Percentiles rank a stretch among this genome's conserved stretches.
Conservation (phyloP, 2,113 vertebrate species). For the Pseudonaja textilis region DNA sequence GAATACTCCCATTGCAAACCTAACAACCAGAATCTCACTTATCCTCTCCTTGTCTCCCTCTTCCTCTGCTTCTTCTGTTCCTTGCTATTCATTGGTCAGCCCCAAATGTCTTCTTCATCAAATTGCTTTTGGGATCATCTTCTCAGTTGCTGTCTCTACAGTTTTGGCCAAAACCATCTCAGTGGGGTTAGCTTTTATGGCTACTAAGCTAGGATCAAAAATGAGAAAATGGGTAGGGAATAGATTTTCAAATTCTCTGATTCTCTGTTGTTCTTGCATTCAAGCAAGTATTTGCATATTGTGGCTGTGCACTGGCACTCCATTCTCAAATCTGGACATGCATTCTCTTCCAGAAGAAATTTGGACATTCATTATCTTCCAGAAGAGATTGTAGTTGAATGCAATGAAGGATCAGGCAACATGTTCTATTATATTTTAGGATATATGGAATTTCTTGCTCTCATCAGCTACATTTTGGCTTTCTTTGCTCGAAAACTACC, state of each 20-base stretch:
- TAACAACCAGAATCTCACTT: too few species aligned
- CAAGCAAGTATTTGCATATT: neutral
- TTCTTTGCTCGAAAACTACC: slow-evolving; percentile 2
- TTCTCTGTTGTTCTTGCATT: neutral
- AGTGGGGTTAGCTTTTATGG: slow-evolving; percentile 1
- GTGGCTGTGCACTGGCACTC: neutral
- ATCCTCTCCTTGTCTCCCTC: too few species aligned
- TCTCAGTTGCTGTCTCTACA: slow-evolving; percentile 1
- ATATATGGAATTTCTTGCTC: neutral
- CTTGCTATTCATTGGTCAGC: too few species aligned
- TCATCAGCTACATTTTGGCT: neutral
- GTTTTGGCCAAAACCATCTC: slow-evolving; percentile 2
- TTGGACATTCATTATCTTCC: too few species aligned
- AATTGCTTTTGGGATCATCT: too few species aligned
- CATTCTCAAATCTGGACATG: neutral
- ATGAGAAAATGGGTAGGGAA: too few species aligned
- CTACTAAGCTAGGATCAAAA: neutral
- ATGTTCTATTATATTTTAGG: neutral
- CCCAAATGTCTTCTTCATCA: too few species aligned
- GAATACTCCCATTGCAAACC: too few species aligned
- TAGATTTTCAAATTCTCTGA: neutral
- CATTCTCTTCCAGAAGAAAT: too few species aligned
- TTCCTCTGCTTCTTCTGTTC: too few species aligned
- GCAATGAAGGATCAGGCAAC: neutral
- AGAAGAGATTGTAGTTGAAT: neutral